Evolutionary conservation across 2,113 vertebrate species (phyloP), one percentile per base, ranked within the genome.

Genomic region (Poeciliopsis turrubarensis): DNA sequence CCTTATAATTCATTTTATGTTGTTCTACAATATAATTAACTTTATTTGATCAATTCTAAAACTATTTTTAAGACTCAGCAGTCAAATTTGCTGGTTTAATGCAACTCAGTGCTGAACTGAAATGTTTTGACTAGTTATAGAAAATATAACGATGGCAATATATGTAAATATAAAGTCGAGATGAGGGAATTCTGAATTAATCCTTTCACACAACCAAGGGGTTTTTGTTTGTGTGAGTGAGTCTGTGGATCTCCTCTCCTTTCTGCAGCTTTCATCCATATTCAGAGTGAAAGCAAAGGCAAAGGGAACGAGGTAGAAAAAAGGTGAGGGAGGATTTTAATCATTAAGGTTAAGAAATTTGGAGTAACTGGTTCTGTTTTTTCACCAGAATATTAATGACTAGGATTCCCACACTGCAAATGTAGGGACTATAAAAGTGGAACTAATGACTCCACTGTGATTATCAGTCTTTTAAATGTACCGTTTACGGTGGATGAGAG

Each of bases 211-310:
- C 44, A 86, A 67, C 78, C 61, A 72, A 66, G 37, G 51, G 60
- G 30, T 77, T 63, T 64, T n/a, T 60, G 17, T 66, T 25, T 65
- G 44, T 66, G 44, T 83, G 70, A 25, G 67, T 31, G 57, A 65
- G 72, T 39, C 60, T 79, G 69, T 79, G 67, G 62, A 80, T 75
- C 65, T 89, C 78, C 69, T 84, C 78, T 83, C 62, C 75, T 70
- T 84, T 86, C 76, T 77, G 79, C 75, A 86, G 86, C 77, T 66
- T 69, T 75, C 70, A 86, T 90, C 74, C 88, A 87, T 85, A 92
- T 90, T 87, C 84, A 83, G 77, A 81, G 87, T 10, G 37, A 81
- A 79, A 61, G 78, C 10, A 47, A 72, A 65, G 68, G 80, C 10
- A 39, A 72, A 65, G 65, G 62, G 29, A 71, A 32, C 60, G n/a